Conservation (phyloP, 2,113 vertebrate genomes). For the Pseudopipra pipra region DNA sequence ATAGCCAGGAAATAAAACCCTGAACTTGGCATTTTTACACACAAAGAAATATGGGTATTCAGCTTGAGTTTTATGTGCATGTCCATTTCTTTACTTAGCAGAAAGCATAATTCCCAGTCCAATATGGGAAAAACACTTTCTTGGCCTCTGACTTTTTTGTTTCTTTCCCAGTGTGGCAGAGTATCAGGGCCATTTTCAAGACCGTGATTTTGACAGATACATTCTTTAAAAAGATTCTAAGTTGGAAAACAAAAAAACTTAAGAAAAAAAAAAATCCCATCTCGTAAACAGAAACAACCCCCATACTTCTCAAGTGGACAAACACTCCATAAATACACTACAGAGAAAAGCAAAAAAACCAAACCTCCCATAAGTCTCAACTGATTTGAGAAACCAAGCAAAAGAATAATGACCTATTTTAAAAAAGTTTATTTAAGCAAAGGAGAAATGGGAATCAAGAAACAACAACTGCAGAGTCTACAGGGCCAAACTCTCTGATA, state of each 20-base stretch:
- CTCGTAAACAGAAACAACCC: neutral
- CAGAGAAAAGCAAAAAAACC: neutral
- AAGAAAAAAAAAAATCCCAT: neutral
- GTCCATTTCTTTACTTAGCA: neutral
- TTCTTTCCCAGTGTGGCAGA: neutral
- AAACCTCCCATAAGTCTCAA: neutral
- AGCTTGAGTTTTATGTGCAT: neutral
- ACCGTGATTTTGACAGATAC: neutral
- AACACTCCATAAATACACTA: neutral
- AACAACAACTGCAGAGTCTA: neutral
- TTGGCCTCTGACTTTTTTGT: neutral
- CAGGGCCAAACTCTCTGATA: neutral
- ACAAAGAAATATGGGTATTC: neutral
- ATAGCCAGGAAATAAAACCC: constrained; percentile 34
- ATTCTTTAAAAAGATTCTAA: neutral
- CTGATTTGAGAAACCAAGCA: neutral
- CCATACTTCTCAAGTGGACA: neutral
- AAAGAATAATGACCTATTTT: neutral
- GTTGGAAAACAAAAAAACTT: neutral
- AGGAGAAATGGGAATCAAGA: neutral
- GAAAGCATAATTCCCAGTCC: neutral
- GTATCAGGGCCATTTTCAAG: neutral
- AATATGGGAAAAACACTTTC: neutral
- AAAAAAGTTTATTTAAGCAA: constrained; percentile 12
- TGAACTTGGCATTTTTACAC: neutral